These are phyloP conservation scores for Petrophora chlorosata DNA, from an alignment of 2,888 invertebrate species.

Conservation along the genomic window DNA sequence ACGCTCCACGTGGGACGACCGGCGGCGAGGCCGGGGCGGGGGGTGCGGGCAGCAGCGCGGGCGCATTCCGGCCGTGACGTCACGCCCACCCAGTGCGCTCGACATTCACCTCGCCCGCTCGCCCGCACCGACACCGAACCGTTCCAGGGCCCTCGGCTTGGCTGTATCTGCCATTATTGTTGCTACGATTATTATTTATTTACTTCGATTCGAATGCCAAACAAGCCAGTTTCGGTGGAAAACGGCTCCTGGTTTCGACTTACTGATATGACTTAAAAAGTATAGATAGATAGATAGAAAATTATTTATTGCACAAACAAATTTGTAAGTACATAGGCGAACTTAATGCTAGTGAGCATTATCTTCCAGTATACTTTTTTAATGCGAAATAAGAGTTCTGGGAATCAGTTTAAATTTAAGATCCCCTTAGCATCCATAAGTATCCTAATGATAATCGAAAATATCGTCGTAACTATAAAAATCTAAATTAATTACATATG, in stretches of 20 bases:
- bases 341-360: no score
- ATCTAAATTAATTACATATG: no score
- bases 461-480: no score
- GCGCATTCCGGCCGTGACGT: conserved; percentile 82
- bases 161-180: conserved; percentile 69
- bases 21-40: conserved; percentile 25
- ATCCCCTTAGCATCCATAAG: no score
- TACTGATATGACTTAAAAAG: no score
- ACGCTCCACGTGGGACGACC: conserved; percentile 69
- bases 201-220: conserved; percentile 49
- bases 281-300: no score
- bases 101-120: conserved; percentile 74
- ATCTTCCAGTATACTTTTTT: no score
- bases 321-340: no score
- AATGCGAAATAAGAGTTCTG: no score
- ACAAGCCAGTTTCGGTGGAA: not conserved
- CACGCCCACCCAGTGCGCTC: conserved; percentile 81
- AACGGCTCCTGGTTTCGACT: not conserved
- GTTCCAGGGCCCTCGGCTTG: conserved; percentile 46
- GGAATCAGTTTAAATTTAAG: no score
- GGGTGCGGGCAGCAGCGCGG: conserved; percentile 56
- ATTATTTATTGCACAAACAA: no score
- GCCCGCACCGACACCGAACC: conserved; percentile 43
- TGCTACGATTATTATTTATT: conserved; percentile 61
- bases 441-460: no score